A percentile compares a stretch with the other conserved stretches of the same genome.
Conservation (phyloP, 2,797 vertebrate genomes). For the Steatocranus sp. region DNA sequence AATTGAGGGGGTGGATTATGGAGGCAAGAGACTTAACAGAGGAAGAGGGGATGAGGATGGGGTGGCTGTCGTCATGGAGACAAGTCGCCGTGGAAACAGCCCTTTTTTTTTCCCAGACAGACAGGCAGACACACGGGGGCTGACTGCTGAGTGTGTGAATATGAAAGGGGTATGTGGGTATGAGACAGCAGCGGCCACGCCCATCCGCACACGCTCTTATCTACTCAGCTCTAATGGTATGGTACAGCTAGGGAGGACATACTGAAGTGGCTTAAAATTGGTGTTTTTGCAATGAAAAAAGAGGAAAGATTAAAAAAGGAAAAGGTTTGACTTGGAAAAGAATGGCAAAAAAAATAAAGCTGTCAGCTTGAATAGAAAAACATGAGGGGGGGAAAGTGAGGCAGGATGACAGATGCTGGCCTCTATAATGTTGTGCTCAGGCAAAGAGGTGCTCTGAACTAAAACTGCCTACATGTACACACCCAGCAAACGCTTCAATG, state of each 20-base stretch:
- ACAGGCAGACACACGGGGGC: constrained; percentile 33
- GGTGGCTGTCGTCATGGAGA: constrained; percentile 70
- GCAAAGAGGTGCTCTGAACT: not conserved
- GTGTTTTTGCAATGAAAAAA: not conserved
- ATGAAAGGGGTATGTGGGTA: constrained; percentile 40
- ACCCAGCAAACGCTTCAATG: not conserved
- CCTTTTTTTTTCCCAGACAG: constrained; percentile 30
- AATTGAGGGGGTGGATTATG: constrained; percentile 47
- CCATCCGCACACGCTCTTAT: constrained; percentile 6
- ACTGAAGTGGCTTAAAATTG: not conserved
- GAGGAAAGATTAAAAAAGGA: not conserved
- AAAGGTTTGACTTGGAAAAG: not conserved
- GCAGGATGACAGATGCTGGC: not conserved
- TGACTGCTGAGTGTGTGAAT: constrained; percentile 62
- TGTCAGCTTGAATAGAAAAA: not conserved
- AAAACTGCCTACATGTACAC: not conserved
- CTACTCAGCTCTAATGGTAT: not conserved
- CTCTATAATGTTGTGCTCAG: not conserved
- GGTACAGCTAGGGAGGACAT: not conserved
- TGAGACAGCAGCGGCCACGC: constrained; percentile 33
- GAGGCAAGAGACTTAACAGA: constrained; percentile 55
- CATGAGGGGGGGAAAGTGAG: not conserved
- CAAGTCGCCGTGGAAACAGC: constrained; percentile 66
- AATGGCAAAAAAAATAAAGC: not conserved
- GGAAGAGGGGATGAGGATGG: constrained; percentile 49